Percentiles rank a stretch among this genome's conserved stretches.
phyloP scores from a whole-genome alignment of 2,888 invertebrate genomes.

The Perithous albicinctus region DNA sequence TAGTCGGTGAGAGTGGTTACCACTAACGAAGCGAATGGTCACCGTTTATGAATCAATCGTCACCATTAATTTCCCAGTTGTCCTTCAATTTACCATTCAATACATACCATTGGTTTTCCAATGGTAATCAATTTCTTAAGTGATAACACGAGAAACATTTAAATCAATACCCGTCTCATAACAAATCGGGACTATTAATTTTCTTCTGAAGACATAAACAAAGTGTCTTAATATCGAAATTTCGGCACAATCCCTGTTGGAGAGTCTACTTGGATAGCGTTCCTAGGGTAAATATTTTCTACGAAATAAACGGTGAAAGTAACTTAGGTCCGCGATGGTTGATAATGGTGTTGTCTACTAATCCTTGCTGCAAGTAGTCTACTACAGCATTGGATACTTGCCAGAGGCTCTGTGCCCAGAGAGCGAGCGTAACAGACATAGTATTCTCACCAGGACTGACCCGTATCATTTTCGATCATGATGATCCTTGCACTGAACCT shows the following conservation, averaged over 20 bases:
- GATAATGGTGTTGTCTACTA: not conserved
- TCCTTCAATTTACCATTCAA: no score
- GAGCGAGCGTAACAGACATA: not conserved
- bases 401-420: conserved; percentile 68
- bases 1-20: no score
- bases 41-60: no score
- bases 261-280: conserved; percentile 40
- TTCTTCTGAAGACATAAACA: not conserved
- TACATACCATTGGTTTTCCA: no score
- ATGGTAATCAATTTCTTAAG: no score
- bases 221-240: not conserved
- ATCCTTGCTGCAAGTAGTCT: conserved; percentile 6
- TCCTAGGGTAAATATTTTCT: conserved; percentile 76
- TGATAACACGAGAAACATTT: no score
- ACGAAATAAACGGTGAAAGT: conserved; percentile 68
- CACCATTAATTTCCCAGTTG: no score
- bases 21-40: no score
- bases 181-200: not conserved
- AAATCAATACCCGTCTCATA: no score
- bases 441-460: conserved; percentile 29
- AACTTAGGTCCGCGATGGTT: not conserved
- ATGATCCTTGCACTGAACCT: conserved; percentile 41
- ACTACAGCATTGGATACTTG: conserved; percentile 74
- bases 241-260: conserved; percentile 9
- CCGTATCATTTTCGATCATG: conserved; percentile 17